Evolutionary conservation across 2,888 invertebrate species (phyloP).

Genomic region (Cordilura impudica): DNA sequence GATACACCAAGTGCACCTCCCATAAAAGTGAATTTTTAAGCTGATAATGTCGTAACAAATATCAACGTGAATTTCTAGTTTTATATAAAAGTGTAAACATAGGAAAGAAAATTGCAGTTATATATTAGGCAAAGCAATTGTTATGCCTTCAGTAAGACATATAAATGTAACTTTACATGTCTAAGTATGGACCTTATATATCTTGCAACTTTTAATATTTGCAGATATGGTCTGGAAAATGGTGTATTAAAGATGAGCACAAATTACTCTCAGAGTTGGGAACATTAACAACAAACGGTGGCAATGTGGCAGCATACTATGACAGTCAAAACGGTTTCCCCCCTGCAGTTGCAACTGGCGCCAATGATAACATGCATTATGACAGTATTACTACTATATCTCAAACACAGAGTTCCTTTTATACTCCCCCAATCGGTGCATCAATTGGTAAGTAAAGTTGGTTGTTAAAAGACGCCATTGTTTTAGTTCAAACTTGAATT

Average conservation of each 20-base stretch:
- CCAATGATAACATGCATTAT: conserved; percentile 81
- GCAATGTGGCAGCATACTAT: conserved; percentile 76
- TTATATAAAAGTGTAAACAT: too few species aligned
- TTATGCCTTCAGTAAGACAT: too few species aligned
- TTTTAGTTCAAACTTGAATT: not conserved
- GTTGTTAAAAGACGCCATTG: not conserved
- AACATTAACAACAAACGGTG: conserved; percentile 78
- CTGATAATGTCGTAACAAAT: too few species aligned
- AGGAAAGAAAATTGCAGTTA: too few species aligned
- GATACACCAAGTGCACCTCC: too few species aligned
- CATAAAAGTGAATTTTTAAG: too few species aligned
- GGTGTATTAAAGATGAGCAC: conserved; percentile 95
- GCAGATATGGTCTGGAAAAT: conserved; percentile 92
- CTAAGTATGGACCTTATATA: too few species aligned
- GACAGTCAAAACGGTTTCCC: conserved; percentile 79
- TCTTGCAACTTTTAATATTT: not conserved
- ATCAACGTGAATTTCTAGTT: too few species aligned
- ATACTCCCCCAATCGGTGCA: conserved; percentile 87
- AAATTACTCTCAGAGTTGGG: conserved; percentile 91
- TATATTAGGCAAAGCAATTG: too few species aligned
- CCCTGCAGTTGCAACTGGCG: conserved; percentile 65
- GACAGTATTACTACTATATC: conserved; percentile 86
- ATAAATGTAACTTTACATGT: too few species aligned
- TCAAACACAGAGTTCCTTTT: conserved; percentile 85
- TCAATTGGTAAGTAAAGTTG: conserved; percentile 81